Base-by-base conservation (phyloP, 2,888 invertebrate species). In the Calameuta filiformis region DNA sequence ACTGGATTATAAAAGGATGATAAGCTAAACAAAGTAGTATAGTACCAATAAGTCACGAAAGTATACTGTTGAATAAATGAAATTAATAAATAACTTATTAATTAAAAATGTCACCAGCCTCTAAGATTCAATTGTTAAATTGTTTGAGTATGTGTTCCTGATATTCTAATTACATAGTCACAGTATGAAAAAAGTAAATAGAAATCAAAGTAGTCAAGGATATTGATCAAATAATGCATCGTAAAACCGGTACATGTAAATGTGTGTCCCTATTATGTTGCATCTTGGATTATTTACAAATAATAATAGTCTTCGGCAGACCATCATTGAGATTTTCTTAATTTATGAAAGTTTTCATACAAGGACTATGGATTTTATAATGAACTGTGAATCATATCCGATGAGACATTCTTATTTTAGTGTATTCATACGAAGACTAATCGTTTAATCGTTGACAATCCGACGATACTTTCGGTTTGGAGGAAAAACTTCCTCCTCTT, bases 381-480 rank as follows among this genome's bases (percentile, higher is more conserved):
- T 56, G 23, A 23, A 23, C 56, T 23, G 23, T 56, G 9, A 56
- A 56, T 56, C 56, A 23, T 23, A 56, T 56, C 9, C 9, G 56
- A 23, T 23, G 56, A 56, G 56, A 23, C 15, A 56, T 23, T 56
- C 56, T 56, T 56, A 56, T 56, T 23, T 6, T 23, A 56, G 2
- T 56, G 2, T 15, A 23, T 56, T 23, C 9, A 9, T 23, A 23
- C 23, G 56, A 56, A 56, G 23, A 56, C 56, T 56, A 56, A 68
- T 71, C 30, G 34, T 80, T 85, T 87, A 92, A 84, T 93, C 93
- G 81, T 85, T 92, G 84, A 93, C 91, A 82, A 93, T 92, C 73
- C 93, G 91, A 80, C 92, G 91, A 86, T 92, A 93, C 85, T 93
- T 93, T 86, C 93, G 92, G 81, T 90, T 92, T 1, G 93, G 93